A percentile compares a stretch with the other conserved stretches of the same genome.
Conservation (phyloP, 2,888 invertebrate species). For the Diadegma fenestrale region DNA sequence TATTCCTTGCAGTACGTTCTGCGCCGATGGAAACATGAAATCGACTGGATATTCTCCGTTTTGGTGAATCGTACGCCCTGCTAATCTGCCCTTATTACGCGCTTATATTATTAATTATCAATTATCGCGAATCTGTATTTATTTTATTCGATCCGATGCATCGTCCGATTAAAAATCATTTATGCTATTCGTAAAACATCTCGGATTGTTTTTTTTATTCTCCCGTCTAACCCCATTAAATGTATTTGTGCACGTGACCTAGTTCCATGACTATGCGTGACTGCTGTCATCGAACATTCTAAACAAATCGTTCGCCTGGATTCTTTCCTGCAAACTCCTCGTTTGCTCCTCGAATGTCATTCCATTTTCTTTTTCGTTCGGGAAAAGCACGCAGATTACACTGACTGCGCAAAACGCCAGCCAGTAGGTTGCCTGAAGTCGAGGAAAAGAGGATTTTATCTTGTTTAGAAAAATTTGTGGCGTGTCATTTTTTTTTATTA, state of each 20-base stretch:
- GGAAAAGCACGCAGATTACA: constrained; percentile 44
- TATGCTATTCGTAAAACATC: not conserved
- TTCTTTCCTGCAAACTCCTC: constrained; percentile 42
- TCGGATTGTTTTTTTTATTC: not conserved
- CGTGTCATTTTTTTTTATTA: constrained; percentile 15
- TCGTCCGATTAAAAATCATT: constrained; percentile 26
- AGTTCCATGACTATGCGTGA: not conserved
- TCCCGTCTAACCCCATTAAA: not conserved
- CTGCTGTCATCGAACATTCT: constrained; percentile 44
- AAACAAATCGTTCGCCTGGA: constrained; percentile 54
- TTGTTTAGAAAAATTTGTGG: not conserved
- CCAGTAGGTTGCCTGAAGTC: constrained; percentile 53
- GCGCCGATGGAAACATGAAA: not conserved
- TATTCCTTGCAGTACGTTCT: not conserved
- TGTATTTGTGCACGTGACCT: not conserved
- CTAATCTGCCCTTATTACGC: not conserved
- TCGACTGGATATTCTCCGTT: not conserved
- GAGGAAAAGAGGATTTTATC: not conserved
- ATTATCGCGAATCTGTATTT: constrained; percentile 48
- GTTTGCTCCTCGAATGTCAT: constrained; percentile 52
- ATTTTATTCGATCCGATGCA: constrained; percentile 44
- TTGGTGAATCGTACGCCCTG: constrained; percentile 16
- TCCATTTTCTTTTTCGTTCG: constrained; percentile 37
- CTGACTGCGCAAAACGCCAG: constrained; percentile 48
- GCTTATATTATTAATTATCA: constrained; percentile 23